Conservation (phyloP, 1,140 invertebrate species). For the Nomia melanderi region DNA sequence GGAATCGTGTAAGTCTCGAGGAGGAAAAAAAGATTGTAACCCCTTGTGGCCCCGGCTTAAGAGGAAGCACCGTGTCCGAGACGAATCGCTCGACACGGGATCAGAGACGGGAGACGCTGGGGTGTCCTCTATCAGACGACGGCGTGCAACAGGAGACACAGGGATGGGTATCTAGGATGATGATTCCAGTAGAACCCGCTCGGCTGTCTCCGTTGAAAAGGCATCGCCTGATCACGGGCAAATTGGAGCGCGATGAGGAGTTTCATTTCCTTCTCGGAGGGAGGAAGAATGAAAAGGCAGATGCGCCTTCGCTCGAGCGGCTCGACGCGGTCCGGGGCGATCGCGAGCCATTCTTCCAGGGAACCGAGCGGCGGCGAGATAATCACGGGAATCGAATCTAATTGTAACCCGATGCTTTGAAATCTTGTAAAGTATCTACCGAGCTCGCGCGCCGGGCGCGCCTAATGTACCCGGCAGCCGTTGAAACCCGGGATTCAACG, state of each 20-base stretch:
- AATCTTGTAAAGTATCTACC: too few species aligned
- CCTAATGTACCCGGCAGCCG: too few species aligned
- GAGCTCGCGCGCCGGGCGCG: too few species aligned
- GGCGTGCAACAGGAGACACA: not conserved
- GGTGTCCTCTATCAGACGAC: constrained; percentile 16
- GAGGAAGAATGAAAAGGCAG: not conserved
- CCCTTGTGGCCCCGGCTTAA: constrained; percentile 30
- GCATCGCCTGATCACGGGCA: not conserved
- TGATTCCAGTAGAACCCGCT: too few species aligned
- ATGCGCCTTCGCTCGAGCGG: not conserved
- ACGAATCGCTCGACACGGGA: constrained; percentile 43
- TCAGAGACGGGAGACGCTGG: constrained; percentile 2
- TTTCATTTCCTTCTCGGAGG: not conserved
- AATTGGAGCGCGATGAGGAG: constrained; percentile 17
- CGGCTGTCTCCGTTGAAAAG: too few species aligned
- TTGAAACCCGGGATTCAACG: too few species aligned
- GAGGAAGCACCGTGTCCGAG: constrained; percentile 38
- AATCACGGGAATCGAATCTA: not conserved
- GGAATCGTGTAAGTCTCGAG: not conserved
- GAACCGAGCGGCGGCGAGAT: not conserved
- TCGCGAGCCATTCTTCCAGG: not conserved
- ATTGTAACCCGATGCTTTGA: not conserved
- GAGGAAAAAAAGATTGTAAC: constrained; percentile 5
- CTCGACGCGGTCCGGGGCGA: not conserved
- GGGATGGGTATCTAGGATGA: not conserved